Conservation (phyloP, 2,113 vertebrate genomes). For the Cyphomyrus discorhynchus region DNA sequence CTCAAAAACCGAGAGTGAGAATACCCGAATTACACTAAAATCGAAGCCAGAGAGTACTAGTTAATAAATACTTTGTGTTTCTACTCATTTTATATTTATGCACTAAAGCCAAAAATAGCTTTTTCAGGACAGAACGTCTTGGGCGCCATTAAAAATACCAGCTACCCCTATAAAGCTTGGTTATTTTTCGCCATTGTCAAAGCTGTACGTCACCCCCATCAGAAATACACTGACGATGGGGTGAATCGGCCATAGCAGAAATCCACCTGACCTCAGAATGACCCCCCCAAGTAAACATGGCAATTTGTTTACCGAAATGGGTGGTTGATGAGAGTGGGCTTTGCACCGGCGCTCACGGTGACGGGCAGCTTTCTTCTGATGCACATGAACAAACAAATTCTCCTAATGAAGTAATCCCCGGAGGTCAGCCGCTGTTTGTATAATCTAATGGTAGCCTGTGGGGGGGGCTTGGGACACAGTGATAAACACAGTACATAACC, state of each 20-base stretch:
- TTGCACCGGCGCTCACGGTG: background rate
- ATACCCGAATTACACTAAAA: background rate
- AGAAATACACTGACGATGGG: background rate
- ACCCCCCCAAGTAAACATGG: background rate
- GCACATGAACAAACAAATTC: background rate
- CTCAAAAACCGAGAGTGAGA: background rate
- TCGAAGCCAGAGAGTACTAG: background rate
- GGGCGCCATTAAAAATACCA: background rate
- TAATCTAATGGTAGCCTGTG: conserved; percentile 12
- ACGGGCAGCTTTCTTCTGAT: no score
- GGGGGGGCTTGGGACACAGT: background rate
- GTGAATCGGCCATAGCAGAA: conserved; percentile 3
- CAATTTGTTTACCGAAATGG: background rate
- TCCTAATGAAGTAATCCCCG: conserved; percentile 9
- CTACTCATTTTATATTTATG: background rate
- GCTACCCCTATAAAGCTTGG: background rate
- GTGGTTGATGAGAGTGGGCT: background rate
- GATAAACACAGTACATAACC: background rate
- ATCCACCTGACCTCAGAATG: background rate
- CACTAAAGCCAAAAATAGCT: background rate
- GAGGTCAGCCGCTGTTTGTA: conserved; percentile 2
- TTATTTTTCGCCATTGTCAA: background rate
- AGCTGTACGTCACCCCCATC: conserved; percentile 7
- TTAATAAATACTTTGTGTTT: background rate
- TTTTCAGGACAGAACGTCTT: background rate